Evolutionary conservation across 2,113 vertebrate genomes (phyloP).

Genomic region (Colistium nudipinnis): DNA sequence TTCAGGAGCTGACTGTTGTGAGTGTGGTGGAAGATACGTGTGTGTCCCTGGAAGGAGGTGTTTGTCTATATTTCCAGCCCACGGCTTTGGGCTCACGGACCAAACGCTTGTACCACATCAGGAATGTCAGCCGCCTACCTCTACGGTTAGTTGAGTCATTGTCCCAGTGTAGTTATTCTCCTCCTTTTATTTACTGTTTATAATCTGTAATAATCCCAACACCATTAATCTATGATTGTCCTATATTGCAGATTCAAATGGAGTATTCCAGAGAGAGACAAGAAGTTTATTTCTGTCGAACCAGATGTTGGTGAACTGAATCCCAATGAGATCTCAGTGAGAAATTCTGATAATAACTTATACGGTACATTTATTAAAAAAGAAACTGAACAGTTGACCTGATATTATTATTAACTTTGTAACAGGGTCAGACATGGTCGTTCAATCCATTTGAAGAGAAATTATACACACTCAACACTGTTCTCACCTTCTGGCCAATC

Average conservation of each 20-base stretch:
- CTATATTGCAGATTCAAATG: slow-evolving; percentile 83
- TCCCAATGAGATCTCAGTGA: slow-evolving; percentile 88
- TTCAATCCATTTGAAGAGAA: slow-evolving; percentile 86
- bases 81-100: slow-evolving; percentile 82
- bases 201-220: slow-evolving; percentile 1
- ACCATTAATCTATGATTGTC: slow-evolving; percentile 35
- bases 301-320: slow-evolving; percentile 85
- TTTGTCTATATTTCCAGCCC: slow-evolving; percentile 88
- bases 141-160: slow-evolving; percentile 67
- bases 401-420: not conserved
- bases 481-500: slow-evolving; percentile 80
- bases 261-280: slow-evolving; percentile 81
- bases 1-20: slow-evolving; percentile 84
- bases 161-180: not conserved
- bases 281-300: slow-evolving; percentile 81
- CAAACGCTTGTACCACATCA: slow-evolving; percentile 79
- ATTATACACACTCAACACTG: slow-evolving; percentile 81
- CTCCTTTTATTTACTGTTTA: slow-evolving; percentile 2
- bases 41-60: slow-evolving; percentile 82
- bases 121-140: slow-evolving; percentile 85
- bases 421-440: slow-evolving; percentile 87
- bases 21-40: slow-evolving; percentile 80
- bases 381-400: not conserved
- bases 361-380: not conserved
- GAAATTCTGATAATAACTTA: slow-evolving; percentile 22